phyloP scores from a whole-genome alignment of 2,797 vertebrate genomes.

The Apogon hyalosoma region DNA sequence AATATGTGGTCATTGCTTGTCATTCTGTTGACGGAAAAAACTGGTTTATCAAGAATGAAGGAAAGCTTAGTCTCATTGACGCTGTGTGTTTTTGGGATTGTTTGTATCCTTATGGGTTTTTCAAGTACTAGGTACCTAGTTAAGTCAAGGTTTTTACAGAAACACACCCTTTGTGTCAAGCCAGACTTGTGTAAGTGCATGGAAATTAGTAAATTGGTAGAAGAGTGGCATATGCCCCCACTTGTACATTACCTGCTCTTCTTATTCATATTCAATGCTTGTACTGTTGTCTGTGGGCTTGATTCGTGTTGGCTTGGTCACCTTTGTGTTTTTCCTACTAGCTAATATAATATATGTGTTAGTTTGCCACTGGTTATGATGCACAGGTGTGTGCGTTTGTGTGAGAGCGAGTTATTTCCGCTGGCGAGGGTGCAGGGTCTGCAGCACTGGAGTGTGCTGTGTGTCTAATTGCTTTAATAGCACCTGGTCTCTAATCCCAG shows the following conservation, averaged over 20 bases:
- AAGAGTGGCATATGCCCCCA: too few relatives aligned
- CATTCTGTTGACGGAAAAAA: not conserved
- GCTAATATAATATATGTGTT: slow-evolving; percentile 39
- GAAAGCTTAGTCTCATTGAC: not conserved
- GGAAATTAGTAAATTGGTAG: too few relatives aligned
- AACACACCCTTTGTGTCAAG: too few relatives aligned
- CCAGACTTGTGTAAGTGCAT: too few relatives aligned
- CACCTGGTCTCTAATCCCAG: slow-evolving; percentile 86
- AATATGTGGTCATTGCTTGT: slow-evolving; percentile 14
- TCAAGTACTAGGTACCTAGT: too few relatives aligned
- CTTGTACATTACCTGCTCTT: too few relatives aligned
- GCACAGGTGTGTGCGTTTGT: slow-evolving; percentile 17
- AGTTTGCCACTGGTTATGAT: slow-evolving; percentile 31
- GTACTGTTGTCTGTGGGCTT: slow-evolving; percentile 13
- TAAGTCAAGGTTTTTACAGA: too few relatives aligned
- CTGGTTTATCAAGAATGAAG: slow-evolving; percentile 8
- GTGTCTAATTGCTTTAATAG: slow-evolving; percentile 88
- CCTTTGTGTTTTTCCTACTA: slow-evolving; percentile 27
- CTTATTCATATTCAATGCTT: not conserved
- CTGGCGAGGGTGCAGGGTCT: slow-evolving; percentile 66
- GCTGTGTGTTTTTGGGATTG: not conserved
- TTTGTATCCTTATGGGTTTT: too few relatives aligned
- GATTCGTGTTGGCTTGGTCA: slow-evolving; percentile 9
- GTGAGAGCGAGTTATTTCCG: slow-evolving; percentile 51
- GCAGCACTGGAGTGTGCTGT: slow-evolving; percentile 77